These are phyloP conservation scores for Actinopyga echinites DNA, from an alignment of 53 echinoderm and acorn worm species.

Conservation along the genomic window DNA sequence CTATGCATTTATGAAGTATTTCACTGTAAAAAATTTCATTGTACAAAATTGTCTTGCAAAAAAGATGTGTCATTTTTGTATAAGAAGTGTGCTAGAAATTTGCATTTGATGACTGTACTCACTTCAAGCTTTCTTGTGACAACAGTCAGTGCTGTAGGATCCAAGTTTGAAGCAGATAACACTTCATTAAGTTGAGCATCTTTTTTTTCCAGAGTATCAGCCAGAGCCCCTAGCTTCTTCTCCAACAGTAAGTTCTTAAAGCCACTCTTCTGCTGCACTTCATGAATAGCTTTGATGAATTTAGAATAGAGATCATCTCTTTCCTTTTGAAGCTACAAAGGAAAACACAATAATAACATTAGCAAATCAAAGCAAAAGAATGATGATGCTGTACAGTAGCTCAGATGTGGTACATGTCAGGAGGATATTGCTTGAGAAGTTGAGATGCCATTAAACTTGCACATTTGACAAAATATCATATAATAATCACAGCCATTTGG, in stretches of 20 bases:
- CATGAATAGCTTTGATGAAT: conserved; percentile 96
- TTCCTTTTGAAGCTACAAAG: conserved; percentile 78
- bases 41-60: too few relatives aligned
- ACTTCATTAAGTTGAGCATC: conserved; percentile 98
- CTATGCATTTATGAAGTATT: too few relatives aligned
- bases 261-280: conserved; percentile 93
- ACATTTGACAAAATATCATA: too few relatives aligned
- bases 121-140: conserved; percentile 98
- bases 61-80: neutral
- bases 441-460: too few relatives aligned
- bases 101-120: neutral
- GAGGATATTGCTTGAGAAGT: too few relatives aligned
- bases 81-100: neutral
- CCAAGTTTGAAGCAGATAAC: conserved; percentile 92
- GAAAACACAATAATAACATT: neutral
- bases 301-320: conserved; percentile 93
- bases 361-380: too few relatives aligned
- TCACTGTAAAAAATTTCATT: too few relatives aligned
- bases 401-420: too few relatives aligned
- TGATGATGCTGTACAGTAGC: too few relatives aligned
- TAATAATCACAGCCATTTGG: too few relatives aligned
- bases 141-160: conserved; percentile 94
- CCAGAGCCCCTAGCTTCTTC: conserved; percentile 93
- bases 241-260: conserved; percentile 94
- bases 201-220: conserved; percentile 98